phyloP scores from a whole-genome alignment of 2,888 invertebrate species.

The Acleris sparsana region DNA sequence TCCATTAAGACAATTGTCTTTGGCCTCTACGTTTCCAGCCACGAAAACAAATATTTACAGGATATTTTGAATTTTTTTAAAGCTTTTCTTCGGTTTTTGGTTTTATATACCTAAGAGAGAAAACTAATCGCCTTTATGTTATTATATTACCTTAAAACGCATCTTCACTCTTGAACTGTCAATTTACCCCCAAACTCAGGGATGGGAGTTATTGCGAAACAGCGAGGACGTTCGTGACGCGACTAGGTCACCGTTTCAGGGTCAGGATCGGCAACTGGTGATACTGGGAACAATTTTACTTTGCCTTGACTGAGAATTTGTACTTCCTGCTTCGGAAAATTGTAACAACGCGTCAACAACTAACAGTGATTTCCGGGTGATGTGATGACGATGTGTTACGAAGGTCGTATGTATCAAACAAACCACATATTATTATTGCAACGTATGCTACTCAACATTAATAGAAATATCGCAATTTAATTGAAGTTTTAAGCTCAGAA shows the following conservation, averaged over 20 bases:
- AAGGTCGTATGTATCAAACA: slow-evolving; percentile 68
- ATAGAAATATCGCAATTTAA: slow-evolving; percentile 20
- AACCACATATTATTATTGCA: slow-evolving; percentile 57
- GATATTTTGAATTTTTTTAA: not conserved
- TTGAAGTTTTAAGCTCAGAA: not conserved
- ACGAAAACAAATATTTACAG: slow-evolving; percentile 2
- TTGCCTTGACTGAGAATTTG: slow-evolving; percentile 70
- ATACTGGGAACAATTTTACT: slow-evolving; percentile 65
- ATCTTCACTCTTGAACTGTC: not conserved
- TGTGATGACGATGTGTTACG: slow-evolving; percentile 73
- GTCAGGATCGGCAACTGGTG: slow-evolving; percentile 30
- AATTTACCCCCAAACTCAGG: slow-evolving; percentile 1
- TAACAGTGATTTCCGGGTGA: slow-evolving; percentile 74
- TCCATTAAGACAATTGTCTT: not conserved
- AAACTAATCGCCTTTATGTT: no score
- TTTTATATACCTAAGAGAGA: no score
- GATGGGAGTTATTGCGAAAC: slow-evolving; percentile 16
- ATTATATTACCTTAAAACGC: no score
- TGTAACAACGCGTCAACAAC: slow-evolving; percentile 73
- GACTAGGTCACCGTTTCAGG: slow-evolving; percentile 32
- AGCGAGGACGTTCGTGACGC: slow-evolving; percentile 6
- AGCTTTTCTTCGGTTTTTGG: no score
- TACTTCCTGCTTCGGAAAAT: slow-evolving; percentile 80
- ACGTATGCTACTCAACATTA: slow-evolving; percentile 14
- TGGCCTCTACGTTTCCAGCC: slow-evolving; percentile 1